phyloP scores from a whole-genome alignment of 2,113 vertebrate genomes.

The Muntiacus reevesi region DNA sequence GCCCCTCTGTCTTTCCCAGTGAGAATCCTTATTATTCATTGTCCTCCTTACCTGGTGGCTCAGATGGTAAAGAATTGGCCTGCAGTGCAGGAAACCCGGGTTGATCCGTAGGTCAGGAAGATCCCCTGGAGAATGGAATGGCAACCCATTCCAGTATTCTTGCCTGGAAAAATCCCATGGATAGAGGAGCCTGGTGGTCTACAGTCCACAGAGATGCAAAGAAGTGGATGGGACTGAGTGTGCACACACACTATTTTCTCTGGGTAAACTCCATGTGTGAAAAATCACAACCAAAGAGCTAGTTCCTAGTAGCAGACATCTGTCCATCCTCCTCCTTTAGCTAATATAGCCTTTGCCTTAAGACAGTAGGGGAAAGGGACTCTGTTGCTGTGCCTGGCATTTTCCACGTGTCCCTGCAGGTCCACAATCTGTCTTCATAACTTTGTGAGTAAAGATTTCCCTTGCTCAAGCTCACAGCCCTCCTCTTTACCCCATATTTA shows the following conservation, averaged over 20 bases:
- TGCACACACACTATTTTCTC: neutral
- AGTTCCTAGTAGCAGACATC: neutral
- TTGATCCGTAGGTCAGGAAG: neutral
- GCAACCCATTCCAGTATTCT: neutral
- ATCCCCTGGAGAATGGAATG: neutral
- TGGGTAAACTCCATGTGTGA: neutral
- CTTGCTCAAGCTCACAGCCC: neutral
- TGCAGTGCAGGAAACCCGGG: neutral
- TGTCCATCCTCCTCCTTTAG: neutral
- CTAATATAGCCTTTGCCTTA: too few species aligned
- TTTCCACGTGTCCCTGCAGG: neutral
- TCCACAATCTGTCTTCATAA: neutral
- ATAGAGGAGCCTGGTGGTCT: neutral
- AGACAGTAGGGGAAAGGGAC: neutral
- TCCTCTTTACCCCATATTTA: neutral
- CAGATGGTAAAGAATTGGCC: neutral
- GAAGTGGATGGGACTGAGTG: neutral
- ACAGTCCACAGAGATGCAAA: neutral
- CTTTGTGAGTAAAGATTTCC: neutral
- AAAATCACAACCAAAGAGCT: neutral
- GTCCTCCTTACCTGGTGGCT: neutral
- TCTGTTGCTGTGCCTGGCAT: neutral
- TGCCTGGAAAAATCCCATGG: neutral
- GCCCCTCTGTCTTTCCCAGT: rapidly evolving
- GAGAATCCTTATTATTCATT: neutral